phyloP scores from a whole-genome alignment of 2,888 invertebrate species.

The Drosophila recens region DNA sequence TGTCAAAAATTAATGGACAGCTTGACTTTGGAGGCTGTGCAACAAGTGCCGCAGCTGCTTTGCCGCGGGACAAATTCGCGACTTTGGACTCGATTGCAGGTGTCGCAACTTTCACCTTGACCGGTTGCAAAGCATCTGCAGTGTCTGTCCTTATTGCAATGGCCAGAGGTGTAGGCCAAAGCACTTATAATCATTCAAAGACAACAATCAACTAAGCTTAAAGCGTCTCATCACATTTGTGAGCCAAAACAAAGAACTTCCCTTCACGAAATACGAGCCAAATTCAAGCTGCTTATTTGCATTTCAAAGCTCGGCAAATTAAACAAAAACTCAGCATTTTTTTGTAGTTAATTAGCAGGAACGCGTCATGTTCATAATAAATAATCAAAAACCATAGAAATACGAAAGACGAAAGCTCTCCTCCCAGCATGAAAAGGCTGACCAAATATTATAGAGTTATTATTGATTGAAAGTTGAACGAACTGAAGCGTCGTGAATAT shows the following conservation, averaged over 20 bases:
- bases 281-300: slow-evolving; percentile 60
- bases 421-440: slow-evolving; percentile 41
- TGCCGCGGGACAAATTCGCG: slow-evolving; percentile 36
- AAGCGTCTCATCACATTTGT: slow-evolving; percentile 34
- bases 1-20: slow-evolving; percentile 63
- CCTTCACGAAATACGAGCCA: slow-evolving; percentile 63
- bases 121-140: slow-evolving; percentile 57
- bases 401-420: slow-evolving; percentile 40
- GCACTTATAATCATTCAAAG: slow-evolving; percentile 8
- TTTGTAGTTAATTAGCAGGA: slow-evolving; percentile 70
- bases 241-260: slow-evolving; percentile 72
- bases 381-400: slow-evolving; percentile 43
- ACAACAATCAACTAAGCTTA: slow-evolving; percentile 47
- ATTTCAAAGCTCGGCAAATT: slow-evolving; percentile 70
- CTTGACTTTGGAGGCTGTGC: slow-evolving; percentile 26
- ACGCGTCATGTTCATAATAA: slow-evolving; percentile 54
- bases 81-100: slow-evolving; percentile 59
- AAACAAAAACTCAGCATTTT: slow-evolving; percentile 61
- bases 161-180: slow-evolving; percentile 46
- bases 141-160: slow-evolving; percentile 45
- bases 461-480: slow-evolving; percentile 77
- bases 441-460: slow-evolving; percentile 32
- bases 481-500: slow-evolving; percentile 50
- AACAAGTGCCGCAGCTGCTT: slow-evolving; percentile 27
- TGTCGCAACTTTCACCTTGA: slow-evolving; percentile 83